These are phyloP conservation scores for Martes martes DNA, from an alignment of 2,113 vertebrate species.

Conservation along the genomic window DNA sequence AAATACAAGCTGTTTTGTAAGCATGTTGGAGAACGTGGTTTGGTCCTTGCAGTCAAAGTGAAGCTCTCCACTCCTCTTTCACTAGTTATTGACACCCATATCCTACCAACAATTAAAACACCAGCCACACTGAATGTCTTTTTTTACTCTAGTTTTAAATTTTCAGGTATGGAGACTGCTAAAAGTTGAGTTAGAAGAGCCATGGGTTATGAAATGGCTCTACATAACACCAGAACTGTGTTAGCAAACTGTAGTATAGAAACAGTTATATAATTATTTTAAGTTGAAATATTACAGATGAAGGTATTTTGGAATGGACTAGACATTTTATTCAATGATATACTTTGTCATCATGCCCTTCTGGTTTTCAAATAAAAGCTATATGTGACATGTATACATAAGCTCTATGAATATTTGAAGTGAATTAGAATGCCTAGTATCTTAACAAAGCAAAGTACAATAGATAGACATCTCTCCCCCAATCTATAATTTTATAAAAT, in stretches of 20 bases:
- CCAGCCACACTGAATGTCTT: neutral
- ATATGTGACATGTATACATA: neutral
- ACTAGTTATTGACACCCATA: neutral
- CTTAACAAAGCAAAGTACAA: neutral
- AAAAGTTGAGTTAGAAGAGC: neutral
- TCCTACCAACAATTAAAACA: neutral
- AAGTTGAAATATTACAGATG: neutral
- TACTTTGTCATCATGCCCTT: neutral
- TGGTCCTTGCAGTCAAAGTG: neutral
- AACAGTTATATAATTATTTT: neutral
- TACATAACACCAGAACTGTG: neutral
- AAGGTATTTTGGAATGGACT: neutral
- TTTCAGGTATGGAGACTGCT: neutral
- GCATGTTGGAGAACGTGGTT: neutral
- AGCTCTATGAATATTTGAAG: neutral
- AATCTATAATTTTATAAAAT: constrained; percentile 39
- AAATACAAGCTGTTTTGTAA: neutral
- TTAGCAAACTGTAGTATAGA: neutral
- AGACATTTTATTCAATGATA: neutral
- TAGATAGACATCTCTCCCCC: neutral
- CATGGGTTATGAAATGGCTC: neutral
- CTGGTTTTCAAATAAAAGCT: neutral
- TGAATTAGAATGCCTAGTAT: neutral
- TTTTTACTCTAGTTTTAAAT: neutral
- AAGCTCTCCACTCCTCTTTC: neutral